Percentiles rank a stretch among this genome's conserved stretches.
Evolutionary conservation across 2,888 invertebrate species (phyloP).

Genomic region (Orthosia incerta): DNA sequence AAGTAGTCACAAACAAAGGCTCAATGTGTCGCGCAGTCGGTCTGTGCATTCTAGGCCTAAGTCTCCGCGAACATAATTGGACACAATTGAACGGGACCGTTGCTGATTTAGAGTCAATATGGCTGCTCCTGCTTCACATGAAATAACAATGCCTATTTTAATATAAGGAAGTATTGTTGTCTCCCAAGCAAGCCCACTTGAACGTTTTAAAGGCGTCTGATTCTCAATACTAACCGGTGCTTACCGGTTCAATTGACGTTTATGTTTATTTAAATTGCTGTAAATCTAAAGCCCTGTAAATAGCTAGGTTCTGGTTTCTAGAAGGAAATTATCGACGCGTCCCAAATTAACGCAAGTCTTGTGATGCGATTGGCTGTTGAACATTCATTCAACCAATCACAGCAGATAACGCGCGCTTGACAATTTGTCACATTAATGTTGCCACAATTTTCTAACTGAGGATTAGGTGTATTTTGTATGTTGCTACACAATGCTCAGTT

Average conservation of each 20-base stretch:
- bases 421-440: too few relatives aligned
- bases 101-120: conserved; percentile 79
- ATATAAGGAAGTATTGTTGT: conserved; percentile 55
- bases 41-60: conserved; percentile 53
- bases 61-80: conserved; percentile 79
- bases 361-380: neutral
- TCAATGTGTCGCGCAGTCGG: conserved; percentile 52
- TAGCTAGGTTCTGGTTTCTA: neutral
- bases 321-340: too few relatives aligned
- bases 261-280: conserved; percentile 29
- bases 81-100: conserved; percentile 79
- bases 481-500: conserved; percentile 1
- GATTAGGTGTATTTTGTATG: neutral
- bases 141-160: conserved; percentile 68
- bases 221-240: conserved; percentile 38
- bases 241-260: conserved; percentile 34
- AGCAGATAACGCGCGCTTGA: neutral
- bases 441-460: neutral
- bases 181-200: conserved; percentile 34
- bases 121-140: conserved; percentile 68
- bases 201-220: conserved; percentile 39
- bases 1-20: conserved; percentile 61
- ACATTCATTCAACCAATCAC: neutral
- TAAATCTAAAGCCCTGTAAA: conserved; percentile 15
- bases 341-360: neutral